Evolutionary conservation across 2,888 invertebrate species (phyloP).

Genomic region (Proisotoma minuta): DNA sequence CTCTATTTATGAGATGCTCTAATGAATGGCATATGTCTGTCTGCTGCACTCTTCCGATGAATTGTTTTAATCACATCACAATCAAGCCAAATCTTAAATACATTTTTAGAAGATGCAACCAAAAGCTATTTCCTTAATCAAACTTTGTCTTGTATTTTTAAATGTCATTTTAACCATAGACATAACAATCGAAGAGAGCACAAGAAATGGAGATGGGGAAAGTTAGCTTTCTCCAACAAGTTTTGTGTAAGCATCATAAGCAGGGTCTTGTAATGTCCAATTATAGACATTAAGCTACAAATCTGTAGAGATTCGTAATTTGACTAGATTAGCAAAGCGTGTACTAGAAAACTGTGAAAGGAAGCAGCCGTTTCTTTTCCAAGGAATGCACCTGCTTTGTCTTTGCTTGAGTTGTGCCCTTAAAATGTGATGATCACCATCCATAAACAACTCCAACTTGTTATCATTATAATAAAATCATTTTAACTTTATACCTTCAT

Average conservation of each 20-base stretch:
- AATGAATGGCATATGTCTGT: slow-evolving; percentile 1
- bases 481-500: not conserved
- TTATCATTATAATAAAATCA: not conserved
- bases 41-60: not conserved
- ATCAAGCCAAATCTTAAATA: no score
- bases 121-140: no score
- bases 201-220: no score
- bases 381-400: not conserved
- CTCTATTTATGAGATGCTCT: slow-evolving; percentile 8
- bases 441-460: slow-evolving; percentile 12
- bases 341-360: not conserved
- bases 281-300: no score
- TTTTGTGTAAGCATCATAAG: no score
- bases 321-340: slow-evolving; percentile 11
- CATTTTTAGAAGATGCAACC: no score
- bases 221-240: no score
- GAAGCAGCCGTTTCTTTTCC: not conserved
- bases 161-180: no score
- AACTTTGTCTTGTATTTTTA: no score
- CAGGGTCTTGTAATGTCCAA: no score
- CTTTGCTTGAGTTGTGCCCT: not conserved
- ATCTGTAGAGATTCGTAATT: no score
- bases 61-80: not conserved
- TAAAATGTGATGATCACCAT: not conserved
- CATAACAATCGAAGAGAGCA: no score